These are phyloP conservation scores for Prosopocoilus inquinatus DNA, from an alignment of 2,888 invertebrate genomes.

Conservation along the genomic window DNA sequence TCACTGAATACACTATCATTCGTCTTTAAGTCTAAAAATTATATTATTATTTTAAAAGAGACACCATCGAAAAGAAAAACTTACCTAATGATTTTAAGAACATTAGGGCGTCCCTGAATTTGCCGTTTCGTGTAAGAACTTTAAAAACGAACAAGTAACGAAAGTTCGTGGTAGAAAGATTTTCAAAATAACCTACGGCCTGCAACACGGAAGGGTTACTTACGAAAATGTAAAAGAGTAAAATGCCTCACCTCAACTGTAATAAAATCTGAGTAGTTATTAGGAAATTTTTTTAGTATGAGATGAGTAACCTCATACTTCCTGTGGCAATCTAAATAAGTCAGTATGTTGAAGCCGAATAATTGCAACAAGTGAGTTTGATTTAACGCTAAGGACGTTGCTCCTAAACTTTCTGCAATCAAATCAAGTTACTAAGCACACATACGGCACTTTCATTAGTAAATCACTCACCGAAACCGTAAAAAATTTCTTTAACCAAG, in stretches of 20 bases:
- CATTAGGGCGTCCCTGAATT: constrained; percentile 11
- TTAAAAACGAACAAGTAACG: constrained; percentile 17
- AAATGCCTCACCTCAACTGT: constrained; percentile 9
- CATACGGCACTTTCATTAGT: too few species aligned
- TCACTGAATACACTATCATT: background rate
- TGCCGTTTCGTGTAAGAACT: constrained; percentile 6
- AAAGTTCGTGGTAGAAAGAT: constrained; percentile 5
- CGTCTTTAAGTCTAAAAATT: constrained; percentile 10
- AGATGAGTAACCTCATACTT: constrained; percentile 4
- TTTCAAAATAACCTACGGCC: background rate
- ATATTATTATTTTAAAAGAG: background rate
- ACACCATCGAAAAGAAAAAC: background rate
- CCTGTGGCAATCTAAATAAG: constrained; percentile 8
- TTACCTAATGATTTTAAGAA: constrained; percentile 14
- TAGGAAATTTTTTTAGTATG: constrained; percentile 8
- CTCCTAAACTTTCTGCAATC: too few species aligned
- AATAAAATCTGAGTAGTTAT: constrained; percentile 10
- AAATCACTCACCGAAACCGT: background rate
- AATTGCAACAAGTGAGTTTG: background rate
- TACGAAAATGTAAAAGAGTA: background rate
- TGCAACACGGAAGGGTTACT: background rate
- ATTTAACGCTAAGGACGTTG: background rate
- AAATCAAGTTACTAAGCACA: too few species aligned
- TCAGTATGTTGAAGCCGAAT: constrained; percentile 17
- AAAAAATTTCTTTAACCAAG: background rate